Percentiles rank a stretch among this genome's conserved stretches.
Conservation (phyloP, 37 sponge, comb jelly and placozoan species). For the Tethya wilhelma region DNA sequence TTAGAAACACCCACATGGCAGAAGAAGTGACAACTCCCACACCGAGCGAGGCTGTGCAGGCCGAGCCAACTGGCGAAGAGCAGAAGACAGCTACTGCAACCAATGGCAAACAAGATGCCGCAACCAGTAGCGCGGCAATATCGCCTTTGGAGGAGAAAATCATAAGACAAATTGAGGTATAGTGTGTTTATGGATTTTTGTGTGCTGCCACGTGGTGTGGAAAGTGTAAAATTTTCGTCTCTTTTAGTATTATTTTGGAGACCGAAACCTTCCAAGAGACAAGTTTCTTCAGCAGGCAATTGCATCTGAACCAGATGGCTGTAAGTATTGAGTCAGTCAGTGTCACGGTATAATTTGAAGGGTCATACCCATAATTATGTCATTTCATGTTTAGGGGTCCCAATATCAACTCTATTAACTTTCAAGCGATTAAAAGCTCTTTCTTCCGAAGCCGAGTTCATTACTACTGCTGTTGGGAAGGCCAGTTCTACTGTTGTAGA, state of each 20-base stretch:
- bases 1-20: constrained; percentile 18
- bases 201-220: neutral
- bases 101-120: neutral
- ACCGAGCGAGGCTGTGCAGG: neutral
- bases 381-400: constrained; percentile 62
- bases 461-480: constrained; percentile 68
- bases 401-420: constrained; percentile 61
- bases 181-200: neutral
- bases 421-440: constrained; percentile 90
- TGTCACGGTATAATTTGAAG: neutral
- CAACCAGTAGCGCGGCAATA: neutral
- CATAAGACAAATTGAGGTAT: constrained; percentile 79
- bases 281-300: constrained; percentile 78
- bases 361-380: neutral
- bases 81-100: neutral
- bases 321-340: constrained; percentile 53
- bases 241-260: constrained; percentile 90
- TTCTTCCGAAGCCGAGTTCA: constrained; percentile 62
- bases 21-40: neutral
- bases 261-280: constrained; percentile 83
- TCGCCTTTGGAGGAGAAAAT: constrained; percentile 77
- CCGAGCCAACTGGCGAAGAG: neutral
- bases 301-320: constrained; percentile 55
- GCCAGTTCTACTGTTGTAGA: constrained; percentile 57
- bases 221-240: neutral